Percentiles rank a stretch among this genome's conserved stretches.
Evolutionary conservation across 2,113 vertebrate species (phyloP).

Genomic region (Gallinago undulata): DNA sequence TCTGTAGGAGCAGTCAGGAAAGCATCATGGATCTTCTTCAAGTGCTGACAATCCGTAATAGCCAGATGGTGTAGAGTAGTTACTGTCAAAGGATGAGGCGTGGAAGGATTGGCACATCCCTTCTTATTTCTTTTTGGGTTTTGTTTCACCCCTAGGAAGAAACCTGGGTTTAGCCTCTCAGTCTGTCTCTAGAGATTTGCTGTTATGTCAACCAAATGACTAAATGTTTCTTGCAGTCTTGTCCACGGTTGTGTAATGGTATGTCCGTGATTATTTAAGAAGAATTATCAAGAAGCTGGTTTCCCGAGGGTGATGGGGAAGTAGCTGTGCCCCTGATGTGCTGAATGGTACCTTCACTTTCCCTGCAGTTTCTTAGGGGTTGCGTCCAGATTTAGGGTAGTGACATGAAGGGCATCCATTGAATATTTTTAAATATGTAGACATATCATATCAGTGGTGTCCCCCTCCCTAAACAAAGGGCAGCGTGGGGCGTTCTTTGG

Average conservation of each 20-base stretch:
- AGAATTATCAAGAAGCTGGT: background rate
- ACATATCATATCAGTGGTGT: background rate
- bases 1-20: background rate
- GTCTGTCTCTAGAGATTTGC: background rate
- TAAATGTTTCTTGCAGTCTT: background rate
- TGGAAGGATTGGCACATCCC: background rate
- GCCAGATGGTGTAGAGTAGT: background rate
- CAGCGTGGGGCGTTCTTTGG: fast-evolving
- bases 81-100: constrained; percentile 7
- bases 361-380: background rate
- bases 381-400: background rate
- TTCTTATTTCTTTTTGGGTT: background rate
- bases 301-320: background rate
- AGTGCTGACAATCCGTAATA: background rate
- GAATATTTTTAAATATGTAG: background rate
- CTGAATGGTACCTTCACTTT: background rate
- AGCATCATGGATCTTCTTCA: background rate
- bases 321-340: background rate
- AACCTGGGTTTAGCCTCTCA: background rate
- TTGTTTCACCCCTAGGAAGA: background rate
- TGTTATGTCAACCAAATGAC: background rate
- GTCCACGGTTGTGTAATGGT: background rate
- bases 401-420: background rate
- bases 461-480: background rate
- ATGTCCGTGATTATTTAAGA: background rate